phyloP scores from a whole-genome alignment of 2,888 invertebrate genomes.

The Gastrophysa polygoni region DNA sequence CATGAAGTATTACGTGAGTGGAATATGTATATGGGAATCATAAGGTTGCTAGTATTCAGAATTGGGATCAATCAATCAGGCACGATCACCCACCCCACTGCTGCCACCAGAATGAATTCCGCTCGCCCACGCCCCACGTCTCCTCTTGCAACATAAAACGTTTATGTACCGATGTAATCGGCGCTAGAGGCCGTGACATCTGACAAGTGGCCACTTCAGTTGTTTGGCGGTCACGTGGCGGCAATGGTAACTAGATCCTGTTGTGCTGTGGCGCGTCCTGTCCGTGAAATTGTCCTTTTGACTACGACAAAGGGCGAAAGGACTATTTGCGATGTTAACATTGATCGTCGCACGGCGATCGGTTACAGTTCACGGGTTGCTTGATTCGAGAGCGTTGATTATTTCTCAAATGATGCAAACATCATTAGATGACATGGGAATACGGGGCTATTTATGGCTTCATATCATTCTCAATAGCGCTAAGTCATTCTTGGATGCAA shows the following conservation, averaged over 20 bases:
- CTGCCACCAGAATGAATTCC: not conserved
- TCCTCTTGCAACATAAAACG: conserved; percentile 17
- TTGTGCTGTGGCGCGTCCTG: conserved; percentile 8
- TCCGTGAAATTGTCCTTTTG: conserved; percentile 35
- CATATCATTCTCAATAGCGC: too few species aligned
- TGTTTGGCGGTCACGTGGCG: conserved; percentile 22
- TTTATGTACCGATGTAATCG: conserved; percentile 29
- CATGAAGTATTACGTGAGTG: too few species aligned
- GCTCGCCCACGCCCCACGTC: too few species aligned
- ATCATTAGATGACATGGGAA: conserved; percentile 23
- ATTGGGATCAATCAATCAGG: too few species aligned
- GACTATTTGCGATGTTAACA: conserved; percentile 22
- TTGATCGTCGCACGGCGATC: conserved; percentile 35
- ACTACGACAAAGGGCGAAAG: conserved; percentile 18
- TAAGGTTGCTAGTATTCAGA: too few species aligned
- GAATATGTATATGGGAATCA: too few species aligned
- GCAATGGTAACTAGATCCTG: not conserved
- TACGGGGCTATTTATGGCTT: too few species aligned
- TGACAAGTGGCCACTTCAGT: conserved; percentile 7
- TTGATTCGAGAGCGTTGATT: conserved; percentile 30
- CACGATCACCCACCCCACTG: not conserved
- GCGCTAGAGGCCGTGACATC: conserved; percentile 20
- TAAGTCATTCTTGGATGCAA: too few species aligned
- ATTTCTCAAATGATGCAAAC: conserved; percentile 24
- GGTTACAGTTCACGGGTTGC: conserved; percentile 28